Percentiles rank a stretch among this genome's conserved stretches.
Conservation (phyloP, 1,140 invertebrate genomes). For the Latrodectus geometricus region DNA sequence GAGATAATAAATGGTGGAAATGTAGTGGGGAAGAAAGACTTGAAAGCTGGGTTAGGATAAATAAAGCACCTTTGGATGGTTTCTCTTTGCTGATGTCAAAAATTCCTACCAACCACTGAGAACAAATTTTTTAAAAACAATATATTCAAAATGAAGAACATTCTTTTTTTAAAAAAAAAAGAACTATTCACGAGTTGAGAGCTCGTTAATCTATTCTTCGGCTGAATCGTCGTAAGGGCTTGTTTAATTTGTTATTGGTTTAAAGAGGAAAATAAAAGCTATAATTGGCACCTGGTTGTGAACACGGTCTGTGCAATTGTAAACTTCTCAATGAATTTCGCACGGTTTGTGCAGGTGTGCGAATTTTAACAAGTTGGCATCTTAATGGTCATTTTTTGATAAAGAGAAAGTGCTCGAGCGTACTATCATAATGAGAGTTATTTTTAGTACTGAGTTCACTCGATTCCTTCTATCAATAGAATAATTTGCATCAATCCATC, state of each 20-base stretch:
- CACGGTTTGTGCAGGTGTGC: not conserved
- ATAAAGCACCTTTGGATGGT: conserved; percentile 6
- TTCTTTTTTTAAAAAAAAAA: no score
- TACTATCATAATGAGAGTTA: no score
- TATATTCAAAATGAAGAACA: not conserved
- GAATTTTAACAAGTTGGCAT: conserved; percentile 9
- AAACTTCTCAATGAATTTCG: not conserved
- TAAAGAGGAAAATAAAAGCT: not conserved
- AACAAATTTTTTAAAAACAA: not conserved
- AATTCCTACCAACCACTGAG: no score
- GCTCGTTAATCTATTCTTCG: not conserved
- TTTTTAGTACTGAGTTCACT: no score
- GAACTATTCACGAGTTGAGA: not conserved
- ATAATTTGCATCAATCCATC: no score
- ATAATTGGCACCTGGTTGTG: conserved; percentile 25
- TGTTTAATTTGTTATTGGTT: no score
- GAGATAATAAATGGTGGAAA: conserved; percentile 47
- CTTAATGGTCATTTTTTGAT: no score
- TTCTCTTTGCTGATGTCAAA: not conserved
- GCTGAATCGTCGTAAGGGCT: no score
- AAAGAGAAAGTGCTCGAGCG: no score
- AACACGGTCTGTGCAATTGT: conserved; percentile 1
- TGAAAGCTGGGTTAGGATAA: conserved; percentile 17
- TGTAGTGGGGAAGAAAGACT: not conserved
- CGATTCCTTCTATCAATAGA: no score